phyloP scores from a whole-genome alignment of 2,113 vertebrate species.

The Panthera uncia region DNA sequence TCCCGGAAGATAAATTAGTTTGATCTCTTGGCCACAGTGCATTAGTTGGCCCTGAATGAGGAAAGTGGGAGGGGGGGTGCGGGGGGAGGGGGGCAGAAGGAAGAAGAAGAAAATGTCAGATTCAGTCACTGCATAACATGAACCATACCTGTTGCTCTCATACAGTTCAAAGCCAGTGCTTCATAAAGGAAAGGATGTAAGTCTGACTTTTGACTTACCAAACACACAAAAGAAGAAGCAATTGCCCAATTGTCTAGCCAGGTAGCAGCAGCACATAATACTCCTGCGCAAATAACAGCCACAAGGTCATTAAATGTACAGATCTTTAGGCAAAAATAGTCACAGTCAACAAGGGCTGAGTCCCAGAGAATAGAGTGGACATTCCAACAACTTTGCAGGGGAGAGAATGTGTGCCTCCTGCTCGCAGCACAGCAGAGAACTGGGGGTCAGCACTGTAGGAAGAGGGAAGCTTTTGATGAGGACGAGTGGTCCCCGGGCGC shows the following conservation, averaged over 20 bases:
- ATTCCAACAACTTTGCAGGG: neutral
- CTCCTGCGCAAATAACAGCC: neutral
- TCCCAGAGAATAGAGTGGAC: neutral
- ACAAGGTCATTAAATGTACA: neutral
- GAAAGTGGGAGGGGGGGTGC: neutral
- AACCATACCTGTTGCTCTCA: neutral
- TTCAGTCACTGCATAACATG: neutral
- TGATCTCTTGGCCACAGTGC: conserved; percentile 29
- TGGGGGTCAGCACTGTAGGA: neutral
- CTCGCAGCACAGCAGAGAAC: neutral
- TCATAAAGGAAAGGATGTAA: neutral
- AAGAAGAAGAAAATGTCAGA: neutral
- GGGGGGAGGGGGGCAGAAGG: neutral
- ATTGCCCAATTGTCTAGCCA: neutral
- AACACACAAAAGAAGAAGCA: neutral
- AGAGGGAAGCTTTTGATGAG: neutral
- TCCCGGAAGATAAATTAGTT: conserved; percentile 18
- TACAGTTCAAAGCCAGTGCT: neutral
- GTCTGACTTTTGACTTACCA: conserved; percentile 20
- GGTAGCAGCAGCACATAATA: neutral
- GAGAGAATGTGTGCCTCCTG: neutral
- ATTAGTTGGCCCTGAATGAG: neutral
- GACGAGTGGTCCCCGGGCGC: neutral
- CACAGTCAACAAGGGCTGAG: neutral
- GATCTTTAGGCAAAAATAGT: neutral